These are phyloP conservation scores for Chiloscyllium plagiosum DNA, from an alignment of 2,113 vertebrate genomes.

Conservation along the genomic window DNA sequence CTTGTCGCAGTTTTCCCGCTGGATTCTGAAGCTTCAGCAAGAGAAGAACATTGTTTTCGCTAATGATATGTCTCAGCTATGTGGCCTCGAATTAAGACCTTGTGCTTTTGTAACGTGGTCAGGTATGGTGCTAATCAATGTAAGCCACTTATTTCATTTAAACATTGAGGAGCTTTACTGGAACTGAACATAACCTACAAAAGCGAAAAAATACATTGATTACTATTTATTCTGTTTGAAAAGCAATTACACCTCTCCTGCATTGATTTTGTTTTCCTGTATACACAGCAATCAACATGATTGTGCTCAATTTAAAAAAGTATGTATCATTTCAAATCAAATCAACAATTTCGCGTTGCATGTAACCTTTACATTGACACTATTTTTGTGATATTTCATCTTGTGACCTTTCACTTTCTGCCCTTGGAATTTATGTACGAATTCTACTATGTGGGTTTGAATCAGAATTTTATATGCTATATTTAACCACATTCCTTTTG, in stretches of 20 bases:
- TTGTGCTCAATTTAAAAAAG: background rate
- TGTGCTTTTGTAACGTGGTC: constrained; percentile 92
- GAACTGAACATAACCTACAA: background rate
- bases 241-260: background rate
- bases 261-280: background rate
- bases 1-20: constrained; percentile 79
- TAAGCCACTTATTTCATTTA: background rate
- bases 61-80: constrained; percentile 40
- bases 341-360: background rate
- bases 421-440: background rate
- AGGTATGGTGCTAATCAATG: constrained; percentile 57
- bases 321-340: background rate
- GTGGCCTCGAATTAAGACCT: constrained; percentile 51
- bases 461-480: background rate
- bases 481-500: constrained; percentile 32
- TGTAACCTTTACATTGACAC: background rate
- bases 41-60: constrained; percentile 68
- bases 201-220: background rate
- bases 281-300: background rate
- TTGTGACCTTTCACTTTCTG: background rate
- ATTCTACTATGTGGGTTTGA: background rate
- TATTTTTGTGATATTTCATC: background rate
- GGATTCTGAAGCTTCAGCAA: constrained; percentile 72
- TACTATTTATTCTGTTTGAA: background rate
- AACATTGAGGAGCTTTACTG: background rate